Evolutionary conservation across 1,140 invertebrate genomes (phyloP).

Genomic region (Microplitis mediator): DNA sequence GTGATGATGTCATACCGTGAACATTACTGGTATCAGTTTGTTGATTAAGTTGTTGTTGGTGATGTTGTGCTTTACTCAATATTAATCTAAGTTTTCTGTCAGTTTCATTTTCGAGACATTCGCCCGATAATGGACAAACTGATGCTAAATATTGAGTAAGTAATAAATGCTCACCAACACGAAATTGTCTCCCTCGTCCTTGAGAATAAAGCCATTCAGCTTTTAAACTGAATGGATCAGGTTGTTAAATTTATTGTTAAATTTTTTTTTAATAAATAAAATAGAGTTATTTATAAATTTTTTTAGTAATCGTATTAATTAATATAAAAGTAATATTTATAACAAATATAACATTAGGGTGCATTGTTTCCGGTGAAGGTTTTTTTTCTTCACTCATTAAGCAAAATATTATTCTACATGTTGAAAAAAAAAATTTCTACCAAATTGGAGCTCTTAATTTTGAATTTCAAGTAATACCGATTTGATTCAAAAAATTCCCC

Average conservation of each 20-base stretch:
- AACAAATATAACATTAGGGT: neutral
- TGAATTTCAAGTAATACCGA: too few species aligned
- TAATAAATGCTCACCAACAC: conserved; percentile 80
- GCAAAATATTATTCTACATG: too few species aligned
- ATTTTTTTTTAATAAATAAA: conserved; percentile 3
- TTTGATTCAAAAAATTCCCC: too few species aligned
- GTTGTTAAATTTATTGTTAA: conserved; percentile 5
- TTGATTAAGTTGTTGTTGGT: conserved; percentile 81
- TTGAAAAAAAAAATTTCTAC: too few species aligned
- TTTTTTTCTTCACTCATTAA: too few species aligned
- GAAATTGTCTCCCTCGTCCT: conserved; percentile 85
- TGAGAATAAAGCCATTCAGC: conserved; percentile 96
- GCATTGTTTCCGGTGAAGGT: too few species aligned
- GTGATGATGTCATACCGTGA: conserved; percentile 59
- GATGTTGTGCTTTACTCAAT: conserved; percentile 86
- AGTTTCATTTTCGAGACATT: conserved; percentile 80
- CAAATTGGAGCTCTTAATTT: too few species aligned
- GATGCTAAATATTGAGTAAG: conserved; percentile 82
- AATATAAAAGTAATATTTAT: neutral
- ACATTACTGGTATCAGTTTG: conserved; percentile 63
- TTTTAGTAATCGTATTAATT: neutral
- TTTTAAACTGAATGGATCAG: conserved; percentile 73
- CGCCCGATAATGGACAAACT: conserved; percentile 77
- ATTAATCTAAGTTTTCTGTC: conserved; percentile 85
- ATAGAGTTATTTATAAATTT: neutral